phyloP scores from a whole-genome alignment of 2,113 vertebrate species.

The Gopherus evgoodei region DNA sequence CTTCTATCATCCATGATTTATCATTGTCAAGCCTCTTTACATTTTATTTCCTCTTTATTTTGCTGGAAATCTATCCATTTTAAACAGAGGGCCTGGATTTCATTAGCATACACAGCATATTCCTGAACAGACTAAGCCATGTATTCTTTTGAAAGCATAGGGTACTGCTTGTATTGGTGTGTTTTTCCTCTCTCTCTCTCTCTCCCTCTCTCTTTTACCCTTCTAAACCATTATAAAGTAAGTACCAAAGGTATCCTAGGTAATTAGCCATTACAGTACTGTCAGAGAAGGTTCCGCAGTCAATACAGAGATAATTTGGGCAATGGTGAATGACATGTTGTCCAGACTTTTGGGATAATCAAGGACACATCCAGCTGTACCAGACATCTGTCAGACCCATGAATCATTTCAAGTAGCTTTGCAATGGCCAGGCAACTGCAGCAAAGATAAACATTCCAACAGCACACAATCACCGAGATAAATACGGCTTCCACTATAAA shows the following conservation, averaged over 20 bases:
- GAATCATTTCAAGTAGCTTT: slow-evolving; percentile 97
- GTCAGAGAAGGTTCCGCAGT: slow-evolving; percentile 99
- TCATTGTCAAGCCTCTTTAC: slow-evolving; percentile 80
- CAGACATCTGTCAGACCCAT: slow-evolving; percentile 99
- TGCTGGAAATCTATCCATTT: slow-evolving; percentile 71
- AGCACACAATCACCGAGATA: slow-evolving; percentile 82
- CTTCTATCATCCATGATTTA: slow-evolving; percentile 83
- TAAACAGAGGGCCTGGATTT: slow-evolving; percentile 62
- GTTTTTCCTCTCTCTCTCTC: slow-evolving; percentile 68
- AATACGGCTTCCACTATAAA: slow-evolving; percentile 68
- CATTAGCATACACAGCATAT: slow-evolving; percentile 57
- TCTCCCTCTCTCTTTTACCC: slow-evolving; percentile 66
- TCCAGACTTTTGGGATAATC: slow-evolving; percentile 99
- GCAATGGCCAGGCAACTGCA: slow-evolving; percentile 88
- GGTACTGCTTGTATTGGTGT: slow-evolving; percentile 55
- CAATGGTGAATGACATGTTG: slow-evolving; percentile 99
- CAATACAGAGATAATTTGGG: slow-evolving; percentile 99
- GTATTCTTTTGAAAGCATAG: slow-evolving; percentile 47
- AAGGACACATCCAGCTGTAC: slow-evolving; percentile 99
- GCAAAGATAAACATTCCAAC: slow-evolving; percentile 90
- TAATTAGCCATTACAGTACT: slow-evolving; percentile 99
- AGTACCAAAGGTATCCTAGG: slow-evolving; percentile 99
- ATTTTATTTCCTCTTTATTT: slow-evolving; percentile 78
- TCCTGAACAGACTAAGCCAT: slow-evolving; percentile 4
- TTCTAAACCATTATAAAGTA: slow-evolving; percentile 82